Evolutionary conservation across 2,888 invertebrate genomes (phyloP).

Genomic region (Leuctra nigra): DNA sequence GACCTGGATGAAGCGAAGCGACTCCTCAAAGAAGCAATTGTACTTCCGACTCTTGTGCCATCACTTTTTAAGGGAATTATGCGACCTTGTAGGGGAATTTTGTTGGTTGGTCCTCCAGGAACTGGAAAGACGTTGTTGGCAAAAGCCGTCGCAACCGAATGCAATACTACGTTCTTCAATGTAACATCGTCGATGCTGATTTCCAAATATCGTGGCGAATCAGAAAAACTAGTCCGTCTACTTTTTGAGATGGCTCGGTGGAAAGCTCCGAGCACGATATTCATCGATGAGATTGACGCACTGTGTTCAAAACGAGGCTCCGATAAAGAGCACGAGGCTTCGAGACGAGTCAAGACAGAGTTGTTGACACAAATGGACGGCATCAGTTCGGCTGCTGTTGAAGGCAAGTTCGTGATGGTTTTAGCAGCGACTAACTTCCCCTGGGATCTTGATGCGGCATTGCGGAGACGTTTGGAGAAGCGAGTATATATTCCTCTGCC

Average conservation of each 20-base stretch:
- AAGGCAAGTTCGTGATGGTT: conserved; percentile 72
- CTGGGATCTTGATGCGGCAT: conserved; percentile 87
- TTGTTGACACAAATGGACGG: conserved; percentile 90
- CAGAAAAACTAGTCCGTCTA: conserved; percentile 78
- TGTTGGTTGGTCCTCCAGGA: conserved; percentile 62
- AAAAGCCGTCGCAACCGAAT: conserved; percentile 84
- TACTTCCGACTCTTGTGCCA: conserved; percentile 79
- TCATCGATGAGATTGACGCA: conserved; percentile 87
- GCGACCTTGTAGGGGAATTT: conserved; percentile 71
- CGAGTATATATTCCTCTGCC: conserved; percentile 84
- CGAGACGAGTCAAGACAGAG: conserved; percentile 77
- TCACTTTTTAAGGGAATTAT: conserved; percentile 84
- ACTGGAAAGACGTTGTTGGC: conserved; percentile 78
- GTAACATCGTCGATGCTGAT: conserved; percentile 81
- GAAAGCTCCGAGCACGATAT: conserved; percentile 85
- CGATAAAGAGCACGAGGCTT: conserved; percentile 84
- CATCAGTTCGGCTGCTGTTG: conserved; percentile 48
- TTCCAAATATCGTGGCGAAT: conserved; percentile 86
- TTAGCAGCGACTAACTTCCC: conserved; percentile 88
- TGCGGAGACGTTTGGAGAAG: conserved; percentile 78
- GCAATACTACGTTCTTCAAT: conserved; percentile 81
- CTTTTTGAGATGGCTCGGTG: conserved; percentile 86
- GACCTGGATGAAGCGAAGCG: conserved; percentile 68
- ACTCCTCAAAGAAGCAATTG: conserved; percentile 78
- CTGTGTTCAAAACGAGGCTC: conserved; percentile 74